These are phyloP conservation scores for Lipotes vexillifer DNA, from an alignment of 2,113 vertebrate genomes.

Conservation along the genomic window DNA sequence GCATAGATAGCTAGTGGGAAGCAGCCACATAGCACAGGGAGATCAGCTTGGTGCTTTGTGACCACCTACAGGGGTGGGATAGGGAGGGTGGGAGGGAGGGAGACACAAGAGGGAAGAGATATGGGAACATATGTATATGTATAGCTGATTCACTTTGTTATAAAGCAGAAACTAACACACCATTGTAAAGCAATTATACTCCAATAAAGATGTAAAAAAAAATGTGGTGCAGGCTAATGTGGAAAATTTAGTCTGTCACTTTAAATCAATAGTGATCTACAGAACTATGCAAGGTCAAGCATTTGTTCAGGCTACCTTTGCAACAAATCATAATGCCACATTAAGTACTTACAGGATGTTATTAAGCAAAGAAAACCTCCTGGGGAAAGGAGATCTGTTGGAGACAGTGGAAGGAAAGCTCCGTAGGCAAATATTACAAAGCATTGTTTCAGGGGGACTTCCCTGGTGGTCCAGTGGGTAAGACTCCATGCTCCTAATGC, in stretches of 20 bases:
- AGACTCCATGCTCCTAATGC: too few relatives aligned
- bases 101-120: too few relatives aligned
- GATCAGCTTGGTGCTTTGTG: too few relatives aligned
- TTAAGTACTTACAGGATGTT: neutral
- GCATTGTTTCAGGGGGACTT: neutral
- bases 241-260: constrained; percentile 56
- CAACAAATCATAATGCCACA: constrained; percentile 43
- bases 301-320: constrained; percentile 7
- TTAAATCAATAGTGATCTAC: constrained; percentile 63
- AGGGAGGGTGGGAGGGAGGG: too few relatives aligned
- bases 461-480: too few relatives aligned
- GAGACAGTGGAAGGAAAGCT: neutral
- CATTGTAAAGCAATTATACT: too few relatives aligned
- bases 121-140: too few relatives aligned
- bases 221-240: constrained; percentile 41
- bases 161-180: too few relatives aligned
- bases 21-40: too few relatives aligned
- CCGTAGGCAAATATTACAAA: neutral
- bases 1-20: neutral
- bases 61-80: too few relatives aligned
- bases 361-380: constrained; percentile 38
- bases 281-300: constrained; percentile 1
- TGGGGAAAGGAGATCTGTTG: constrained; percentile 12
- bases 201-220: neutral
- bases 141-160: too few relatives aligned